Evolutionary conservation across 2,113 vertebrate species (phyloP), one percentile per base, ranked within the genome.

Genomic region (Epinephelus lanceolatus): DNA sequence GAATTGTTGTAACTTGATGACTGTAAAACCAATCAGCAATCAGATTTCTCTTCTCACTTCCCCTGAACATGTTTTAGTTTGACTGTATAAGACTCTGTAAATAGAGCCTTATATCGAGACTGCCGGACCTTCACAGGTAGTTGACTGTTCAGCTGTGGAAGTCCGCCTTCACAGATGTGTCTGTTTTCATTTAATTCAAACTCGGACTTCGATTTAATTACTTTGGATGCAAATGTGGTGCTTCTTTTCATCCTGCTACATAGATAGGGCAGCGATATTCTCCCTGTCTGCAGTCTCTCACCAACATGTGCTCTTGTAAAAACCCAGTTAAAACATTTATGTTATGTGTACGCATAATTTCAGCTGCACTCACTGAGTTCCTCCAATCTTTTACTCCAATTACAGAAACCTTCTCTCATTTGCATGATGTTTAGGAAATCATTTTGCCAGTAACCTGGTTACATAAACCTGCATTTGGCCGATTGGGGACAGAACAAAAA

Each of bases 11-110:
- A 42, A 72, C 55, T 15, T 45, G 3, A n/a, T n/a, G 12, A 30
- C 60, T 56, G 30, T 71, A 57, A 55, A 80, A 57, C 23, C 13
- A 8, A 47, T 56, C 65, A 62, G 40, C 47, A 56, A 15, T 63
- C 40, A 49, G 4, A 57, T 63, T 53, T n/a, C 18, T 62, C 11
- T 11, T 27, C 55, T 2, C 3, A n/a, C 27, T 40, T n/a, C 5
- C 8, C 23, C 8, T 56, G 68, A 63, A 23, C 30, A 55, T 63
- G 17, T 30, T 56, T 56, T 68, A 25, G n/a, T 78, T 23, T 10
- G 51, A 14, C 15, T 42, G 53, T 18, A 23, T 19, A 27, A 49
- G 45, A 25, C 18, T 45, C 13, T 21, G 11, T 21, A 52, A 17
- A 17, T 0, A 17, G 18, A 57, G 19, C 15, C 25, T 68, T 47